Percentiles rank a stretch among this genome's conserved stretches.
phyloP scores from a whole-genome alignment of 2,113 vertebrate species.

The Hiodon alosoides region DNA sequence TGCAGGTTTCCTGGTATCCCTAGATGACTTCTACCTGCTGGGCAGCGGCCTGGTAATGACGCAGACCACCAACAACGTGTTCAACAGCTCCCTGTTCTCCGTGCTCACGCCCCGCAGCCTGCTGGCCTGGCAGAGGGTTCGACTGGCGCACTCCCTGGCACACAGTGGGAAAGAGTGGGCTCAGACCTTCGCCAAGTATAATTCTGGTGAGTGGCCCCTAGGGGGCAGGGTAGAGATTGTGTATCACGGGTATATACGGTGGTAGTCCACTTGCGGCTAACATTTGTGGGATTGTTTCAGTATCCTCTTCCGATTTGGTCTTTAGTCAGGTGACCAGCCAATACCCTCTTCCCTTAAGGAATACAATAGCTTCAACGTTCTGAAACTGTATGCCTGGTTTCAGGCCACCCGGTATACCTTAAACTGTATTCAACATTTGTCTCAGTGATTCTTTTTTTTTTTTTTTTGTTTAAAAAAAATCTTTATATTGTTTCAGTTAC shows the following conservation, averaged over 20 bases:
- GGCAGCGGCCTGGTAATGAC: slow-evolving; percentile 76
- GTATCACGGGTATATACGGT: neutral
- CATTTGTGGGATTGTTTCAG: too few species aligned
- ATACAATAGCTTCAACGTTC: too few species aligned
- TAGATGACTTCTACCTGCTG: slow-evolving; percentile 87
- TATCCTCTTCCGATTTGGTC: too few species aligned
- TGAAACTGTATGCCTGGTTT: too few species aligned
- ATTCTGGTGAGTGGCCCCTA: slow-evolving; percentile 66
- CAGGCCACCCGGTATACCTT: too few species aligned
- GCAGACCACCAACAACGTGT: slow-evolving; percentile 81
- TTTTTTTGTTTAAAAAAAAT: too few species aligned
- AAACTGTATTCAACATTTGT: too few species aligned
- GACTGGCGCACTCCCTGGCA: slow-evolving; percentile 78
- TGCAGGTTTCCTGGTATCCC: slow-evolving; percentile 76
- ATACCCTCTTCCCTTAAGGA: too few species aligned
- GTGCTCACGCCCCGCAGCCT: slow-evolving; percentile 69
- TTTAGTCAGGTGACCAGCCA: too few species aligned
- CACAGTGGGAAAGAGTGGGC: slow-evolving; percentile 69
- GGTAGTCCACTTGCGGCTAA: neutral
- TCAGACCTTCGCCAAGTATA: slow-evolving; percentile 69
- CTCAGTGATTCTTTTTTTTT: too few species aligned
- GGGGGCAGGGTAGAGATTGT: neutral
- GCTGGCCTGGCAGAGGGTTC: slow-evolving; percentile 83
- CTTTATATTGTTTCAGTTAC: too few species aligned
- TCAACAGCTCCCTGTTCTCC: slow-evolving; percentile 67